A percentile compares a stretch with the other conserved stretches of the same genome.
Evolutionary conservation across 2,888 invertebrate species (phyloP).

Genomic region (Mactromeris polynyma): DNA sequence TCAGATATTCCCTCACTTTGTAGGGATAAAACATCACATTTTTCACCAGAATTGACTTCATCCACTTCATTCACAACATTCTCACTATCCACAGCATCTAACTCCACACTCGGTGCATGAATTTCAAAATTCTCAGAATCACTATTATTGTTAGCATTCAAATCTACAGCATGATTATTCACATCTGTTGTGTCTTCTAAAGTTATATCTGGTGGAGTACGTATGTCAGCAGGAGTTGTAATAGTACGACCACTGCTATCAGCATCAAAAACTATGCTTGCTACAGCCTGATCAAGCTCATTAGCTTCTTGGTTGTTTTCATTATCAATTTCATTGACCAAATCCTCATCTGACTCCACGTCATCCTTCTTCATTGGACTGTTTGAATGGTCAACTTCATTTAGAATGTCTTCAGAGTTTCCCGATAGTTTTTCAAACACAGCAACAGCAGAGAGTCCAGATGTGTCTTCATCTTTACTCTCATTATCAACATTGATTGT

Average conservation of each 20-base stretch:
- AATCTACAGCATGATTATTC: not conserved
- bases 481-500: not conserved
- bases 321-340: not conserved
- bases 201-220: not conserved
- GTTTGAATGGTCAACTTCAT: not conserved
- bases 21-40: not conserved
- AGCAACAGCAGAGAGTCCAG: not conserved
- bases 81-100: not conserved
- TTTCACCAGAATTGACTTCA: not conserved
- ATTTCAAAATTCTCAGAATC: not conserved
- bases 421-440: not conserved
- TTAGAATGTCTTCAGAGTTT: not conserved
- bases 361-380: not conserved
- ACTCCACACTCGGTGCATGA: not conserved
- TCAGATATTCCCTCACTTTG: not conserved
- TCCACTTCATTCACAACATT: not conserved
- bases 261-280: not conserved
- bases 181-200: not conserved
- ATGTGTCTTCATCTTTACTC: not conserved
- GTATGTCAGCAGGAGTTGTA: not conserved
- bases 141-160: not conserved
- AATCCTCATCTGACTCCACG: not conserved
- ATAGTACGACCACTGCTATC: not conserved
- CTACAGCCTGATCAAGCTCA: constrained; percentile 16
- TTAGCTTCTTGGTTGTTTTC: constrained; percentile 2